Evolutionary conservation across 1,140 invertebrate species (phyloP).

Genomic region (Linepithema humile): DNA sequence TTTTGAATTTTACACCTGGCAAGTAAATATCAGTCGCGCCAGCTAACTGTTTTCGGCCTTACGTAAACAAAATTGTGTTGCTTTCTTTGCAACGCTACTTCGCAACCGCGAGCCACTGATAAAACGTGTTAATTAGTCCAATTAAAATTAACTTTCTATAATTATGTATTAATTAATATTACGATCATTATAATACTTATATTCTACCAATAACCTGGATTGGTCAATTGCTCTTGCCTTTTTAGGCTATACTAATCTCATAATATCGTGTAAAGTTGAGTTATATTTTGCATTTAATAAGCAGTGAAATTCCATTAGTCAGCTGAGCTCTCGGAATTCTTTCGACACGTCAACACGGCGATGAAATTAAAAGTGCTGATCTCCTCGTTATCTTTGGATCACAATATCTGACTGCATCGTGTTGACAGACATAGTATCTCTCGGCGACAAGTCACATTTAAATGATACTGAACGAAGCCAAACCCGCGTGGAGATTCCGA

Average conservation of each 20-base stretch:
- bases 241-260: not conserved
- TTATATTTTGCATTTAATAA: not conserved
- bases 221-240: not conserved
- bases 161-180: constrained; percentile 22
- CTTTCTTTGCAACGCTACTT: constrained; percentile 30
- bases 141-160: constrained; percentile 2
- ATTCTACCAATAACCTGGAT: not conserved
- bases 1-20: constrained; percentile 37
- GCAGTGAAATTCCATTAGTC: not conserved
- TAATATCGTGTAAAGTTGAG: not conserved
- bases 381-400: not conserved
- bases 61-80: constrained; percentile 39
- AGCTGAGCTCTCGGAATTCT: not conserved
- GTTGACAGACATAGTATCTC: not conserved
- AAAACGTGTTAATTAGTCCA: constrained; percentile 28
- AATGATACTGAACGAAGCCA: not conserved
- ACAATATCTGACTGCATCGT: not conserved
- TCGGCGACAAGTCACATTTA: constrained; percentile 1
- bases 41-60: constrained; percentile 11
- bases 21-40: not conserved
- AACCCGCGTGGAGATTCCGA: not conserved
- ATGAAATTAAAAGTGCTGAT: not conserved
- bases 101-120: not conserved
- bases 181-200: not conserved
- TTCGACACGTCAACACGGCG: not conserved